A percentile compares a stretch with the other conserved stretches of the same genome.
phyloP scores from a whole-genome alignment of 2,113 vertebrate species.

The Calonectris borealis region DNA sequence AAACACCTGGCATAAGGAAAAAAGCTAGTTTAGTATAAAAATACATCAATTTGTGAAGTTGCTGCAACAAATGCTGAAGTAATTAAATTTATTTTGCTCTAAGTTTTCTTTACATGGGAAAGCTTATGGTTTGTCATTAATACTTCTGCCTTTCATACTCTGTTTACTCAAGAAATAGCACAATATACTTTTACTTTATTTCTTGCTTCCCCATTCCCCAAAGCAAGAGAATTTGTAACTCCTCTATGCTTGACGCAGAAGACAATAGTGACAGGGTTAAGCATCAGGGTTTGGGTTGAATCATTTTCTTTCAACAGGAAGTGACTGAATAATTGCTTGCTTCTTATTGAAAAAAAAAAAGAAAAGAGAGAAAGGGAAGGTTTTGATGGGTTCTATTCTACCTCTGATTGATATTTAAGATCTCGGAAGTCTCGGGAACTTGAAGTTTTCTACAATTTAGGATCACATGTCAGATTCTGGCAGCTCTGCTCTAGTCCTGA shows the following conservation, averaged over 20 bases:
- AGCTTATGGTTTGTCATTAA: neutral
- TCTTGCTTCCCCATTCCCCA: neutral
- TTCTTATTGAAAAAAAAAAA: neutral
- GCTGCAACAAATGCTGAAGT: neutral
- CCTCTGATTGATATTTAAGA: neutral
- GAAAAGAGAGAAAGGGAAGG: neutral
- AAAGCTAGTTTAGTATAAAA: neutral
- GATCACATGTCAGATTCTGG: neutral
- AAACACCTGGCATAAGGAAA: neutral
- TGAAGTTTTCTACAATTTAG: neutral
- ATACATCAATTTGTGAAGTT: neutral
- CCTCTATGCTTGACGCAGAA: neutral
- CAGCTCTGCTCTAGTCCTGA: neutral
- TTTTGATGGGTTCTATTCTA: neutral
- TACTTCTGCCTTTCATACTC: neutral
- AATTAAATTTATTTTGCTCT: neutral
- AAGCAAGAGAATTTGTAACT: neutral
- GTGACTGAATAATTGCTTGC: neutral
- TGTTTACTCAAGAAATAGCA: neutral
- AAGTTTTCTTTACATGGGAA: neutral
- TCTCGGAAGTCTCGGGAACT: neutral
- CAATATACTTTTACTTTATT: neutral
- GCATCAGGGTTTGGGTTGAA: neutral
- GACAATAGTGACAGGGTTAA: neutral
- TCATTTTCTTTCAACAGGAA: neutral